Evolutionary conservation across 2,113 vertebrate species (phyloP), one percentile per base, ranked within the genome.

Genomic region (Polypterus senegalus): DNA sequence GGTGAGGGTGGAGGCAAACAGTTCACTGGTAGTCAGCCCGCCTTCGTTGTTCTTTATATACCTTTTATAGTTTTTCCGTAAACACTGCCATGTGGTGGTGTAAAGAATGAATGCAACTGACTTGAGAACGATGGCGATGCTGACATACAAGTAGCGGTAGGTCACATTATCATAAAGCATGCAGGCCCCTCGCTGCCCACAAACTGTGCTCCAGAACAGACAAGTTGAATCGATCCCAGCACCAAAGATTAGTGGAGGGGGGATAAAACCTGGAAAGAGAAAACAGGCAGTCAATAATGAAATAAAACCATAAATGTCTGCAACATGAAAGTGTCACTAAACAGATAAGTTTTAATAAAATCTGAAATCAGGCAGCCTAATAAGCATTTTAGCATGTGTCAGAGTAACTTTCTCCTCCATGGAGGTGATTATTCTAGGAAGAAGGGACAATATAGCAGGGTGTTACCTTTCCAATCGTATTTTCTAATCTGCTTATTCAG

Each of bases 221-320:
- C 96, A 99, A 0, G 96, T 97, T 5, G 94, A 97, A 80, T 99
- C 96, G 45, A 99, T 99, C 72, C 88, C 93, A 0, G 92, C 90
- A 69, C 95, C 95, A 0, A 97, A 99, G 79, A 99, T 95, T 77
- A 99, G 83, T 0, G 96, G 96, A 58, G 95, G 95, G 6, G 96
- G 96, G 77, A 99, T 99, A 76, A 99, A 99, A 66, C 95, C 96
- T 99, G 83, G 27, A 27, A 27, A 27, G 27, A 27, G 27, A 27
- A 27, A 27, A 27, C 27, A 27, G 27, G 27, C 27, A 27, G 27
- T 27, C 27, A 27, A 2, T 27, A 27, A 27, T 27, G 27, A 27
- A 27, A 27, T 27, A 27, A 27, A 27, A 27, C 1, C 27, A 27
- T 27, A 27, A 27, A 27, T 27, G 27, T 27, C 27, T 27, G 27